phyloP scores from a whole-genome alignment of 2,888 invertebrate species.

The Griposia aprilina region DNA sequence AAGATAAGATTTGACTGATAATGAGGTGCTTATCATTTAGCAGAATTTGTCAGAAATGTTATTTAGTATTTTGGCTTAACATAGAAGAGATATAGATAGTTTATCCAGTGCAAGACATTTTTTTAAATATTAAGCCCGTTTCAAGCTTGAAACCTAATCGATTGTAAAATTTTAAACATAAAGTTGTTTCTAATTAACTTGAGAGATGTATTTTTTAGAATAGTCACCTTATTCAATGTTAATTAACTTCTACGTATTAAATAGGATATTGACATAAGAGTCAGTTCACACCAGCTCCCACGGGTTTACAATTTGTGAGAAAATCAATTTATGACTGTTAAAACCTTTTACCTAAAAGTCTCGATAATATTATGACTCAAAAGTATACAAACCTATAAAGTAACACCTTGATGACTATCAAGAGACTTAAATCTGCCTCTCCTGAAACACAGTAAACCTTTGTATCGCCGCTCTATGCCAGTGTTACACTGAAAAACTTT shows the following conservation, averaged over 20 bases:
- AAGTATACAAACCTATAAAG: background rate
- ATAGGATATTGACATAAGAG: background rate
- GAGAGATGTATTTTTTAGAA: background rate
- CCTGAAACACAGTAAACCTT: conserved; percentile 44
- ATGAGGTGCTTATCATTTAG: conserved; percentile 31
- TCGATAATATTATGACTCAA: background rate
- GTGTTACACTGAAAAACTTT: conserved; percentile 76
- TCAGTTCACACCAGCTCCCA: background rate
- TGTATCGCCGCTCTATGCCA: conserved; percentile 60
- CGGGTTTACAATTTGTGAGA: background rate
- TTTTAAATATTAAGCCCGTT: too few species aligned
- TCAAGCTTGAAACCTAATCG: too few species aligned
- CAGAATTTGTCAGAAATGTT: background rate
- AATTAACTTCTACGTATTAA: background rate
- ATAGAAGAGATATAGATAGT: too few species aligned
- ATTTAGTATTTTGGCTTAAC: conserved; percentile 1
- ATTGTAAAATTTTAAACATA: background rate
- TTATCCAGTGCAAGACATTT: too few species aligned
- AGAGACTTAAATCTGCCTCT: conserved; percentile 18
- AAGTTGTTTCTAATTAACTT: background rate
- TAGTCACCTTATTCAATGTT: background rate
- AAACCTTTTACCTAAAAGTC: background rate
- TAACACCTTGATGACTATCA: conserved; percentile 26
- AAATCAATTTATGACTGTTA: background rate
- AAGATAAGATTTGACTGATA: conserved; percentile 41